phyloP scores from a whole-genome alignment of 2,797 vertebrate species.

The Dallia pectoralis region DNA sequence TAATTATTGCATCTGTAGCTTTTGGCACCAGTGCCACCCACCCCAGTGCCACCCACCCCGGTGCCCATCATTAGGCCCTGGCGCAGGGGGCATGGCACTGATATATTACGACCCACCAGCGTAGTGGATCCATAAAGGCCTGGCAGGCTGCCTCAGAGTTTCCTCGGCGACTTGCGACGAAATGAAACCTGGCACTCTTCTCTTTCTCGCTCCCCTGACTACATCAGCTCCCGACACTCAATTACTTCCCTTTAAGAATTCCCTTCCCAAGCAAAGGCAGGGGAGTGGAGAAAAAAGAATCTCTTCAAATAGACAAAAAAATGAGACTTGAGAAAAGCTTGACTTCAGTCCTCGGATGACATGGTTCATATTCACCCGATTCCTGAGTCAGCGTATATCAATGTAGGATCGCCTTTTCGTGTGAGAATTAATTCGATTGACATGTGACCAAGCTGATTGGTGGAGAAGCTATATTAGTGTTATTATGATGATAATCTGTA shows the following conservation, averaged over 20 bases:
- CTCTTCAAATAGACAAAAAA: neutral
- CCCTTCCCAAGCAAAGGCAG: neutral
- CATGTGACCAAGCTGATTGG: neutral
- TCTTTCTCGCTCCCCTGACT: constrained; percentile 6
- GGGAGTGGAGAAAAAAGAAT: neutral
- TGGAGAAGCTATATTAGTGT: too few relatives aligned
- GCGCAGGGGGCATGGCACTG: neutral
- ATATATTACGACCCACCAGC: neutral
- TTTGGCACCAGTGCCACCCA: neutral
- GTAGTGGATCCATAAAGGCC: neutral
- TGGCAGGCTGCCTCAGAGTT: neutral
- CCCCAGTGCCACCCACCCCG: neutral
- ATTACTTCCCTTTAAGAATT: constrained; percentile 1
- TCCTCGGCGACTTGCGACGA: neutral
- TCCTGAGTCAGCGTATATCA: neutral
- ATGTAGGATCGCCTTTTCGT: neutral
- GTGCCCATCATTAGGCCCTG: neutral
- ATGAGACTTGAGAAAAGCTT: neutral
- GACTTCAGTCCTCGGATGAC: neutral
- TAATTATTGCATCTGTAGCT: neutral
- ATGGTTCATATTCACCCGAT: neutral
- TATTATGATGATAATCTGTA: too few relatives aligned
- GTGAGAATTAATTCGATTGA: neutral
- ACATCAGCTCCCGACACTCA: constrained; percentile 1
- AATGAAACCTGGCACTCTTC: neutral